phyloP scores from a whole-genome alignment of 2,797 vertebrate species.

The Phataginus tricuspis region DNA sequence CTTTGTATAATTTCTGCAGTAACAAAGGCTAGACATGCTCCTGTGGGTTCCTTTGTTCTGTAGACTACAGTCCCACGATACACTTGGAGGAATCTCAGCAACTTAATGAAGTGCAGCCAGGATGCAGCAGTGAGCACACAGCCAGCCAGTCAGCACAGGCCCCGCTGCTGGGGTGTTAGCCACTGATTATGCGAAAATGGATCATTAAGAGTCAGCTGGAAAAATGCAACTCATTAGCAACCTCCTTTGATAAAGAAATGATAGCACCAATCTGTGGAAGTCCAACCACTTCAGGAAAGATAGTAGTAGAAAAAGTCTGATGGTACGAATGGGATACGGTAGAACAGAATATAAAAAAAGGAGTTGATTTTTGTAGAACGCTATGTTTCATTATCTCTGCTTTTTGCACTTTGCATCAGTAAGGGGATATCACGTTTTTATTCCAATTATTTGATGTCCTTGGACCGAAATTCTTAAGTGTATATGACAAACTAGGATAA shows the following conservation, averaged over 20 bases:
- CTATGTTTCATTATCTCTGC: not conserved
- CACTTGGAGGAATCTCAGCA: not conserved
- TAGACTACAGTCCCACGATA: not conserved
- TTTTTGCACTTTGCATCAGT: not conserved
- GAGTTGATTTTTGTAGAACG: not conserved
- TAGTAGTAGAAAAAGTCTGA: not conserved
- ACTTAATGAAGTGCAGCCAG: slow-evolving; percentile 48
- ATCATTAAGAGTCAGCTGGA: slow-evolving; percentile 65
- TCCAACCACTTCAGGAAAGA: not conserved
- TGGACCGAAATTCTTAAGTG: not conserved
- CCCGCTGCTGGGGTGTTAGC: slow-evolving; percentile 29
- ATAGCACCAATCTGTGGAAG: slow-evolving; percentile 5
- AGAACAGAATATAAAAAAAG: not conserved
- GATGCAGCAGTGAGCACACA: not conserved
- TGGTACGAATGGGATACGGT: not conserved
- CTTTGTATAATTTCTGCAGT: slow-evolving; percentile 16
- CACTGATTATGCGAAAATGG: slow-evolving; percentile 72
- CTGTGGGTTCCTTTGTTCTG: slow-evolving; percentile 41
- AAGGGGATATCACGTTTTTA: not conserved
- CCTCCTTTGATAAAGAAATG: slow-evolving; percentile 46
- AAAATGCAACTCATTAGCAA: slow-evolving; percentile 60
- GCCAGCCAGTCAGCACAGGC: slow-evolving; percentile 6
- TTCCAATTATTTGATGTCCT: slow-evolving; percentile 6
- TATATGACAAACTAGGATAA: not conserved
- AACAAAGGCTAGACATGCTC: slow-evolving; percentile 29